Conservation (phyloP, 1,140 invertebrate genomes). For the Drosophila parvula region DNA sequence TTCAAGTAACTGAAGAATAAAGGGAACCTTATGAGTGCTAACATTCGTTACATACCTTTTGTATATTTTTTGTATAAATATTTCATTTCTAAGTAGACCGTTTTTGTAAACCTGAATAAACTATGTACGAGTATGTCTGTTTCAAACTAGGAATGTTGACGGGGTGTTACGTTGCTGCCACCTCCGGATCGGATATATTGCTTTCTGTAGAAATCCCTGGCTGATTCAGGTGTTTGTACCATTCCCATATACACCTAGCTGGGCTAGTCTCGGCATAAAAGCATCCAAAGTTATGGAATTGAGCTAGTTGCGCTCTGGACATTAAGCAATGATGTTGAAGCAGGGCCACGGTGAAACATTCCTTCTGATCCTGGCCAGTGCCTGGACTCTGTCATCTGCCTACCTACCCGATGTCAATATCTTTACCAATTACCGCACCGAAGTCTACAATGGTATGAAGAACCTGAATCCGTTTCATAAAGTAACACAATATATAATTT, state of each 20-base stretch:
- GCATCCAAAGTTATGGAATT: background rate
- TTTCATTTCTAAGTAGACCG: too few species aligned
- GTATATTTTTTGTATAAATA: too few species aligned
- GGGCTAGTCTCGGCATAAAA: slow-evolving; percentile 15
- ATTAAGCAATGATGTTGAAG: background rate
- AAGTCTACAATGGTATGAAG: slow-evolving; percentile 64
- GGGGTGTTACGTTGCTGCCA: background rate
- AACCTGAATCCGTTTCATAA: too few species aligned
- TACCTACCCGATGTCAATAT: slow-evolving; percentile 70
- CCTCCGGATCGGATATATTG: background rate
- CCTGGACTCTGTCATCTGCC: slow-evolving; percentile 6
- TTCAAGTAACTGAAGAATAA: too few species aligned
- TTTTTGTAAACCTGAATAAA: too few species aligned
- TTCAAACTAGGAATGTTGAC: too few species aligned
- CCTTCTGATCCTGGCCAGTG: slow-evolving; percentile 33
- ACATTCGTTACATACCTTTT: too few species aligned
- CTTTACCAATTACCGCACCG: slow-evolving; percentile 70
- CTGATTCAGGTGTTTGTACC: slow-evolving; percentile 14
- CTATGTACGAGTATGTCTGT: background rate
- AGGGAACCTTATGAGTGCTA: too few species aligned
- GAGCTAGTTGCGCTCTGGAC: slow-evolving; percentile 7
- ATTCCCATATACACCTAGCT: background rate
- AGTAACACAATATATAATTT: background rate
- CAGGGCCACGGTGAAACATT: background rate
- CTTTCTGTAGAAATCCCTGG: slow-evolving; percentile 1